Conservation (phyloP, 2,113 vertebrate species). For the Sterrhoptilus dennistouni region DNA sequence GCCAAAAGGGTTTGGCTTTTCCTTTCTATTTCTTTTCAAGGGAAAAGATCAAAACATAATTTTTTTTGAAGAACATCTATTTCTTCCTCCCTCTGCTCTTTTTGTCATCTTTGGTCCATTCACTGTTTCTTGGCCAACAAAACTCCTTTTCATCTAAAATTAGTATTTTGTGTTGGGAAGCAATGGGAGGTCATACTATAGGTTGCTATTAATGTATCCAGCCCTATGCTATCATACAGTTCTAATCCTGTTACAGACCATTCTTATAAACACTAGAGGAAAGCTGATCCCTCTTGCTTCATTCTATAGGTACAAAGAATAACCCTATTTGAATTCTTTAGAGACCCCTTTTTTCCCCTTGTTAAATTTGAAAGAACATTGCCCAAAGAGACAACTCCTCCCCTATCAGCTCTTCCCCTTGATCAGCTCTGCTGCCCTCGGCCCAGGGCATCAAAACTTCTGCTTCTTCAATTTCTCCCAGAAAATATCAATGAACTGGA, state of each 20-base stretch:
- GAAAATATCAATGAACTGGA: not conserved
- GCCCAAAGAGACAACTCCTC: slow-evolving; percentile 3
- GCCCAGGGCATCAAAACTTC: not conserved
- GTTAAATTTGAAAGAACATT: not conserved
- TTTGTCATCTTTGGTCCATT: slow-evolving; percentile 37
- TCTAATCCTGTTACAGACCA: not conserved
- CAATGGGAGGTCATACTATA: not conserved
- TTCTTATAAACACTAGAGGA: not conserved
- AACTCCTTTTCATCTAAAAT: slow-evolving; percentile 53
- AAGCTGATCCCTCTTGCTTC: not conserved
- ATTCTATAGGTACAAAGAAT: not conserved
- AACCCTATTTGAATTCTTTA: not conserved
- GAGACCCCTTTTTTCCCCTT: not conserved
- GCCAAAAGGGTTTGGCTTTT: slow-evolving; percentile 30
- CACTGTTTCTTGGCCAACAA: not conserved
- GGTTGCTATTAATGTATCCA: not conserved
- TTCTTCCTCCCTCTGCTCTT: not conserved
- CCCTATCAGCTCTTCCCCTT: not conserved
- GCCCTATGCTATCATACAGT: not conserved
- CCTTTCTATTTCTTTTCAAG: not conserved
- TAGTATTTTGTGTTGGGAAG: slow-evolving; percentile 1
- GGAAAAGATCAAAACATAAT: slow-evolving; percentile 21
- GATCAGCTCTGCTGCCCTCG: not conserved
- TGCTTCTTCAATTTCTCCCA: not conserved
- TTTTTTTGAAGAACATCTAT: slow-evolving; percentile 16